These are phyloP conservation scores for Antechinus flavipes DNA, from an alignment of 2,113 vertebrate species.

Conservation along the genomic window DNA sequence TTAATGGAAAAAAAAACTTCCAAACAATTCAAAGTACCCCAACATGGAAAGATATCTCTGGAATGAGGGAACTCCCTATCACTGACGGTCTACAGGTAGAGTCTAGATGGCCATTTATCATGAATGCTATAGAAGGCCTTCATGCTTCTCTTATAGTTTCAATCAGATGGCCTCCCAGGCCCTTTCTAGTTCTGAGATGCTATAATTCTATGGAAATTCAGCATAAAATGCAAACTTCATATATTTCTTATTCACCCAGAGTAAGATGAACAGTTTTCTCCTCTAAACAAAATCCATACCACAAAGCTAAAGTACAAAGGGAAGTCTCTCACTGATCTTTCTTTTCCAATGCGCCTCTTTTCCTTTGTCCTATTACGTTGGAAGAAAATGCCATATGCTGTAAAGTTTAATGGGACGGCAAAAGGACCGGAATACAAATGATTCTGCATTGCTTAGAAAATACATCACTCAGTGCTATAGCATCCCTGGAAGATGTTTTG, in stretches of 20 bases:
- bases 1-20: background rate
- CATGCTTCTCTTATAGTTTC: background rate
- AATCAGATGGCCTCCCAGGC: background rate
- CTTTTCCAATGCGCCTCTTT: constrained; percentile 44
- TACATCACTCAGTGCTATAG: constrained; percentile 64
- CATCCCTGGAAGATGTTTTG: constrained; percentile 66
- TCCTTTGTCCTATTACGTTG: constrained; percentile 54
- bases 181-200: background rate
- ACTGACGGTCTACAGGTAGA: background rate
- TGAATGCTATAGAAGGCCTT: background rate
- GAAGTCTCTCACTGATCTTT: constrained; percentile 48
- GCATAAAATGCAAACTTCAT: constrained; percentile 21
- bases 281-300: constrained; percentile 49
- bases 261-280: constrained; percentile 33
- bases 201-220: constrained; percentile 4
- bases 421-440: constrained; percentile 72
- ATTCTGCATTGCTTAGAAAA: constrained; percentile 68
- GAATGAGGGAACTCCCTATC: background rate
- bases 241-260: constrained; percentile 4
- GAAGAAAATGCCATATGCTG: constrained; percentile 69
- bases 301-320: constrained; percentile 29
- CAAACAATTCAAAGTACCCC: background rate
- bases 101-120: background rate
- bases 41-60: background rate
- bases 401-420: constrained; percentile 70